phyloP scores from a whole-genome alignment of 1,140 invertebrate species.

The Amphibalanus amphitrite region DNA sequence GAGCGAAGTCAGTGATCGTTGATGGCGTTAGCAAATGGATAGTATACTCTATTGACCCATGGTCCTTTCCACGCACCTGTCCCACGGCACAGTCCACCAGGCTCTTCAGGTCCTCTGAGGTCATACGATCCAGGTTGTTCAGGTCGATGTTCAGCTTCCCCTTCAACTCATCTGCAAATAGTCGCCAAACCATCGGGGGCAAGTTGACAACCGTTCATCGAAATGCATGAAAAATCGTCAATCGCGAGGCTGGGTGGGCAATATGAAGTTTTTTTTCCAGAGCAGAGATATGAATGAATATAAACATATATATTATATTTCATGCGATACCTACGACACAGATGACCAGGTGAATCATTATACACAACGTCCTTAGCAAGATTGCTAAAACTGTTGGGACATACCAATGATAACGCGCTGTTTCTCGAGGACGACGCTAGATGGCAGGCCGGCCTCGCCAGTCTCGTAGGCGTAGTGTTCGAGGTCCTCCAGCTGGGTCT shows the following conservation, averaged over 20 bases:
- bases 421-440: slow-evolving; percentile 62
- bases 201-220: too few relatives aligned
- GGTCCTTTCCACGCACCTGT: slow-evolving; percentile 34
- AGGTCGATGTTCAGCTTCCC: slow-evolving; percentile 37
- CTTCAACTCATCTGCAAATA: slow-evolving; percentile 31
- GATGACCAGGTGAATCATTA: too few relatives aligned
- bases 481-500: slow-evolving; percentile 78
- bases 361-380: too few relatives aligned
- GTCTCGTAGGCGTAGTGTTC: slow-evolving; percentile 87
- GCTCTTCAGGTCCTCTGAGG: slow-evolving; percentile 33
- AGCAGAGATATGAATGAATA: too few relatives aligned
- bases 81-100: slow-evolving; percentile 38
- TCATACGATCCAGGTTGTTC: slow-evolving; percentile 34
- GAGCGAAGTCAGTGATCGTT: too few relatives aligned
- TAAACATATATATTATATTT: too few relatives aligned
- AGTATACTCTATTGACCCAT: too few relatives aligned
- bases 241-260: too few relatives aligned
- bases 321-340: too few relatives aligned
- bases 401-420: slow-evolving; percentile 68
- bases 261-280: too few relatives aligned
- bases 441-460: slow-evolving; percentile 58
- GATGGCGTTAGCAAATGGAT: too few relatives aligned
- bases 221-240: slow-evolving; percentile 2
- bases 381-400: too few relatives aligned
- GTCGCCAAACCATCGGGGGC: neutral